Evolutionary conservation across 1,140 invertebrate genomes (phyloP), one percentile per base, ranked within the genome.

Genomic region (Zaprionus africanus): DNA sequence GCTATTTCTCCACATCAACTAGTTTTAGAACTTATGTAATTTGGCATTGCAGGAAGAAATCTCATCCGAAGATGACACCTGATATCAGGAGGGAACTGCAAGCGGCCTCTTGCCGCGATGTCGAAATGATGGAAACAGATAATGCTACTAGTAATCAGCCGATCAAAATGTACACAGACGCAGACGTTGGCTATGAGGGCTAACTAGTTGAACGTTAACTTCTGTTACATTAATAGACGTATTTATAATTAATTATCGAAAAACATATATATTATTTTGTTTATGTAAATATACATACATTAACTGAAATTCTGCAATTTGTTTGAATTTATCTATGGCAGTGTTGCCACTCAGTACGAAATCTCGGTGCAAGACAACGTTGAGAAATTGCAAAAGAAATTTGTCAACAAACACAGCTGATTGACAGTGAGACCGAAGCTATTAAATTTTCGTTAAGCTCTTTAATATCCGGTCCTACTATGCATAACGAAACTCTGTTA

Each of bases 71-170:
- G 59, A 96, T 99, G 11, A 97, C 98, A 24, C 93, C 95, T 3
- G 98, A 99, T 94, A 96, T 99, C 69, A 93, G 97, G 54, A 93
- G 97, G 81, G 98, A 99, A 93, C 92, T 98, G 6, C 95, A 97
- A 79, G 95, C 96, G 86, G 97, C 97, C 1, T 96, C 95, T 87
- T 97, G 97, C 83, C 94, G 97, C 83, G 97, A 98, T 93, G 82
- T 95, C 58, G 96, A 97, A 94, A 92, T 93, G 90, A 92, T 91
- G 82, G 92, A 93, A 68, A 82, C 79, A n/a, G 71, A 78, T 22
- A 81, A 91, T 63, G 78, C 70, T n/a, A 41, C 66, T 17, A 78
- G 60, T 7, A 64, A 68, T 9, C 63, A 80, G 59, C 76, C 87
- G 1, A 56, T 88, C 19, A 81, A 86, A 78, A 92, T 91, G 72